phyloP scores from a whole-genome alignment of 2,797 vertebrate genomes.

The Labeo calbasu region DNA sequence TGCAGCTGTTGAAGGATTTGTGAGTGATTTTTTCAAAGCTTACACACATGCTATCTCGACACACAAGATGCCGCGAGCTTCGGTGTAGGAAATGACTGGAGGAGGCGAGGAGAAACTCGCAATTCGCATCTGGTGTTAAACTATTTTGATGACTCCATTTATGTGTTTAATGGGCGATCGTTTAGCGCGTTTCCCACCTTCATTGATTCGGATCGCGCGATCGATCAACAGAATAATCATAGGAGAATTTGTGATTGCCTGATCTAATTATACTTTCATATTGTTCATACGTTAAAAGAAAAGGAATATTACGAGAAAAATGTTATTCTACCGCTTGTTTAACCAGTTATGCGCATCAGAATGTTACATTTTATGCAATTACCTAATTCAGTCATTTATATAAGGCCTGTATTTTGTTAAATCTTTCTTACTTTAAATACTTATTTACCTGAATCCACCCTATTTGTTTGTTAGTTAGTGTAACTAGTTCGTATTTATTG shows the following conservation, averaged over 20 bases:
- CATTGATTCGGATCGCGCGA: slow-evolving; percentile 2
- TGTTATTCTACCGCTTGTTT: no score
- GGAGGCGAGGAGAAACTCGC: neutral
- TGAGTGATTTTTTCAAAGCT: neutral
- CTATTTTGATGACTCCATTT: slow-evolving; percentile 36
- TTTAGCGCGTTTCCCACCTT: slow-evolving; percentile 3
- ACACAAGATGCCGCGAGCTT: slow-evolving; percentile 12
- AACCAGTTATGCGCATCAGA: neutral
- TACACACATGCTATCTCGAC: slow-evolving; percentile 9
- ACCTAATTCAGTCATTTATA: neutral
- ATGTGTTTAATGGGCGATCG: slow-evolving; percentile 50
- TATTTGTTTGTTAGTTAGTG: neutral
- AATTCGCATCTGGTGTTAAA: slow-evolving; percentile 35
- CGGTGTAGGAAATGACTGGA: slow-evolving; percentile 16
- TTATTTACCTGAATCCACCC: neutral
- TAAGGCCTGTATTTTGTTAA: neutral
- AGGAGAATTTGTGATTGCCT: neutral
- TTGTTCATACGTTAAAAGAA: neutral
- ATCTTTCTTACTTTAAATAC: neutral
- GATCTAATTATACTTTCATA: neutral
- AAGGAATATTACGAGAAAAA: neutral
- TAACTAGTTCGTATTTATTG: neutral
- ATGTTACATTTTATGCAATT: neutral
- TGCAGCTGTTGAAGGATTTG: slow-evolving; percentile 35
- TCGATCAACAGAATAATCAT: neutral